phyloP scores from a whole-genome alignment of 2,888 invertebrate genomes.

The Microdon myrmicae region DNA sequence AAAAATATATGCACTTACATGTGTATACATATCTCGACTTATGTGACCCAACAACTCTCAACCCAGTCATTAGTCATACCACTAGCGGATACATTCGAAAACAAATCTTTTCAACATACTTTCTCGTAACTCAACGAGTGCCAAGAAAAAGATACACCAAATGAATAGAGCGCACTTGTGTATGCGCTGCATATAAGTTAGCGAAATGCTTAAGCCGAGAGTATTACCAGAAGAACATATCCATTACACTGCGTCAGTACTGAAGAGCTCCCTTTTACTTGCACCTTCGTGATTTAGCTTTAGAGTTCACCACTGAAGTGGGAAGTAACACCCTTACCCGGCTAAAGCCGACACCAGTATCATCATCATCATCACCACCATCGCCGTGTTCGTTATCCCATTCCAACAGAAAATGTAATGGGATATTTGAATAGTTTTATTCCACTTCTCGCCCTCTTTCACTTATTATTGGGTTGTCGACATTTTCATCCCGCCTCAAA shows the following conservation, averaged over 20 bases:
- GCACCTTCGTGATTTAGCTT: slow-evolving; percentile 27
- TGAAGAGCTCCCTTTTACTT: slow-evolving; percentile 1
- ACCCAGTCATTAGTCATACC: slow-evolving; percentile 50
- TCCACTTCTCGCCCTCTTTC: slow-evolving; percentile 12
- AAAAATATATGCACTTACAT: slow-evolving; percentile 10
- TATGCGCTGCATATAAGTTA: slow-evolving; percentile 50
- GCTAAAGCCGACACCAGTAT: too few relatives aligned
- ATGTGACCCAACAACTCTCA: slow-evolving; percentile 47
- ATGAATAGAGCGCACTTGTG: slow-evolving; percentile 48
- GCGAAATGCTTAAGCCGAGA: slow-evolving; percentile 38
- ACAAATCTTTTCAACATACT: slow-evolving; percentile 50
- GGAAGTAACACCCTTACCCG: too few relatives aligned
- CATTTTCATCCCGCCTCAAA: slow-evolving; percentile 4
- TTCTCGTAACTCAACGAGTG: slow-evolving; percentile 29
- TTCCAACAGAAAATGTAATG: slow-evolving; percentile 43
- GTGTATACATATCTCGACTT: slow-evolving; percentile 35
- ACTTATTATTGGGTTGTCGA: too few relatives aligned
- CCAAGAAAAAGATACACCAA: slow-evolving; percentile 31
- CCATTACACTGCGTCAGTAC: slow-evolving; percentile 19
- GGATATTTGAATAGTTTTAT: slow-evolving; percentile 44
- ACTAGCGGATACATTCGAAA: slow-evolving; percentile 48
- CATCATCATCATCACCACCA: slow-evolving; percentile 36
- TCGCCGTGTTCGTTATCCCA: slow-evolving; percentile 36
- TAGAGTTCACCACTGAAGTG: slow-evolving; percentile 12
- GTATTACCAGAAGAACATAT: slow-evolving; percentile 40